These are phyloP conservation scores for Pseudorectes ferrugineus DNA, from an alignment of 2,113 vertebrate species.

Conservation along the genomic window DNA sequence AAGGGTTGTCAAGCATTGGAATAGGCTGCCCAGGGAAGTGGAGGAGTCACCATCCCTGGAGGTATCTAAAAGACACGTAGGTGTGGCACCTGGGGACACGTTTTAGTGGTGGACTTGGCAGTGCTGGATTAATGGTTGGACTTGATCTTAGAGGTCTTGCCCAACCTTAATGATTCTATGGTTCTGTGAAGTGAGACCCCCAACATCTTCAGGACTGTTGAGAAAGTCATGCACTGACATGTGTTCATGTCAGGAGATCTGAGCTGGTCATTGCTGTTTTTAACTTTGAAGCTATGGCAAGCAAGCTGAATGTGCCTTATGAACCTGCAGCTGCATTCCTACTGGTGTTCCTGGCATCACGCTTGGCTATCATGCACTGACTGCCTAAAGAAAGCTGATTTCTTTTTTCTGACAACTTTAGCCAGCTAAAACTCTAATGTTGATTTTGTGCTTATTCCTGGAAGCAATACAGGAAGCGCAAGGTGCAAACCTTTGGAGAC, in stretches of 20 bases:
- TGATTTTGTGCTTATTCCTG: not conserved
- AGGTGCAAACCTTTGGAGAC: not conserved
- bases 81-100: not conserved
- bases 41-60: not conserved
- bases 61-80: not conserved
- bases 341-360: not conserved
- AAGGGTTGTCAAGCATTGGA: not conserved
- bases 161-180: not conserved
- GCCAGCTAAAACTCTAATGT: not conserved
- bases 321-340: fast-evolving
- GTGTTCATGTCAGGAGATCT: not conserved
- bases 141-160: not conserved
- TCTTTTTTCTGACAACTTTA: not conserved
- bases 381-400: not conserved
- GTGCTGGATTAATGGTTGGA: not conserved
- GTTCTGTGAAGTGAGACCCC: not conserved
- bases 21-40: not conserved
- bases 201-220: not conserved
- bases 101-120: not conserved
- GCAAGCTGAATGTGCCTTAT: not conserved
- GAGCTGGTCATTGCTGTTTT: not conserved
- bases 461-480: not conserved
- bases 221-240: not conserved
- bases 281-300: not conserved
- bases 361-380: not conserved